Conservation (phyloP, 2,888 invertebrate genomes). For the Patella ulyssiponensis region DNA sequence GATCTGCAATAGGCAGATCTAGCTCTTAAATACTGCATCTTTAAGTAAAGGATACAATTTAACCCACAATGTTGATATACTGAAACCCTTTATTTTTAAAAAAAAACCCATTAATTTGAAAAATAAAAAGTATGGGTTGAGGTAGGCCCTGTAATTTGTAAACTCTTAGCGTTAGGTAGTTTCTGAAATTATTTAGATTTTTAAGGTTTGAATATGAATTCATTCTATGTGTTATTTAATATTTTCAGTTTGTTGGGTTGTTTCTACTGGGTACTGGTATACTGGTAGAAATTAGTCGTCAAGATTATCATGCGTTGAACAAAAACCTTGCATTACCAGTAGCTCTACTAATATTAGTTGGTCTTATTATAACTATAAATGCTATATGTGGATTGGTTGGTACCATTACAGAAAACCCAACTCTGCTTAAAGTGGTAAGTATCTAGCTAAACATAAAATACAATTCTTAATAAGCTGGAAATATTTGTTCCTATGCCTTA, state of each 20-base stretch:
- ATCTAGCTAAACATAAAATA: neutral
- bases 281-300: constrained; percentile 54
- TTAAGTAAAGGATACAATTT: too few species aligned
- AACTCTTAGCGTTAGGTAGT: neutral
- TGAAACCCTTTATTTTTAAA: too few species aligned
- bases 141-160: too few species aligned
- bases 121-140: too few species aligned
- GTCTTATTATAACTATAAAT: constrained; percentile 59
- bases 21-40: too few species aligned
- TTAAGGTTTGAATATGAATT: neutral
- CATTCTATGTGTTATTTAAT: neutral
- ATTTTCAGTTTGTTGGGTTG: constrained; percentile 60
- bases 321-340: constrained; percentile 59
- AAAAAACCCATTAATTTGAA: too few species aligned
- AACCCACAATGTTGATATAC: too few species aligned
- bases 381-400: constrained; percentile 62
- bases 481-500: too few species aligned
- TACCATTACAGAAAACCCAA: constrained; percentile 57
- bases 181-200: neutral
- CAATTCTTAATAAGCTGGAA: neutral
- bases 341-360: constrained; percentile 59
- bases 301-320: constrained; percentile 56
- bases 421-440: constrained; percentile 63
- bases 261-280: constrained; percentile 59
- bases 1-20: too few species aligned